Evolutionary conservation across 2,888 invertebrate species (phyloP), one percentile per base, ranked within the genome.

Genomic region (Exocentrus adspersus): DNA sequence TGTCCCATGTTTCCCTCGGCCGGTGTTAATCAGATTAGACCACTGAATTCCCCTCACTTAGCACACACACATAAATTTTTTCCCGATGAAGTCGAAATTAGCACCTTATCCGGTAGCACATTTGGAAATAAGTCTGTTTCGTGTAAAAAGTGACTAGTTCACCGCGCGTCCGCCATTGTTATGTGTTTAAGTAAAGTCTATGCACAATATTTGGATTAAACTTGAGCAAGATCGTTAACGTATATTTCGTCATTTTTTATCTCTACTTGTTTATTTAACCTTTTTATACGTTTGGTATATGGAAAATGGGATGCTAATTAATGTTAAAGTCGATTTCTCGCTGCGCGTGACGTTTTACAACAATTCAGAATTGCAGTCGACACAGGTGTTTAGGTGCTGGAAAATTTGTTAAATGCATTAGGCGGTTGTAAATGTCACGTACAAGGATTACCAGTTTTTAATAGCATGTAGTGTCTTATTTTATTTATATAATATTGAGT

Each of bases 181-280:
- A 73, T 63, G 70, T 74, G 63, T 74, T 74, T 64, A 71, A 72
- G 67, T 73, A 72, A 62, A 72, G 69, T 71, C 70, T 69, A 62
- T 64, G 66, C 63, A 66, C 63, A 69, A 72, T 71, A 71, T 73
- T 71, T 68, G 71, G 70, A 69, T 72, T 71, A 68, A 58, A 52
- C 65, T 59, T 43, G 53, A 61, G 59, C 67, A 64, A 68, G 65
- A 68, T 68, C 43, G 42, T 57, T 60, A 62, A 32, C 41, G 64
- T 59, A 51, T 62, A 63, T 71, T 70, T 73, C 71, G 69, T 72
- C 73, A 75, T 72, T 67, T 71, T 71, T 71, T 72, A 71, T 73
- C 72, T 74, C 48, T 30, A n/a, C 19, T 46, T 74, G 74, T 74
- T 74, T 72, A 64, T 53, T 70, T 71, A 73, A 73, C 72, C 72